Base-by-base conservation (phyloP, 1,140 invertebrate genomes). In the Homarus americanus region DNA sequence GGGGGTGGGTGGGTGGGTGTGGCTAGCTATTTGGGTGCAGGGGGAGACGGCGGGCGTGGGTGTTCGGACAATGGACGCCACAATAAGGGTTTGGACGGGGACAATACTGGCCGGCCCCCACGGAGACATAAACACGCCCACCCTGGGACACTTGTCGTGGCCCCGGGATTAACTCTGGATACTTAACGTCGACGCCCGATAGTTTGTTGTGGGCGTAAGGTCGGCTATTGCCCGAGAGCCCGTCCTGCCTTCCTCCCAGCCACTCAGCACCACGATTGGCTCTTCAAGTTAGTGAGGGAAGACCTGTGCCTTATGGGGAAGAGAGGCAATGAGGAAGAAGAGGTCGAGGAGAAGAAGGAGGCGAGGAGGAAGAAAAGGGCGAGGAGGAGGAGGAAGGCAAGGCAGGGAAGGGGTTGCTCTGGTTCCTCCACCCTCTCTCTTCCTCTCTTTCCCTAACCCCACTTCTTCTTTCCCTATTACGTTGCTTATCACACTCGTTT, bases 181-280 rank as follows among this genome's bases (percentile, higher is more conserved):
- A 87, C 86, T 87, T 87, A 87, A 87, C 86, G 86, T 87, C 86
- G 76, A 24, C 49, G 86, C 76, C 86, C 79, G 86, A 87, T 87
- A 80, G 44, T 87, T 87, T 87, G 86, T 87, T 41, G 75, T n/a
- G 20, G 53, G 44, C 49, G 86, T 85, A 87, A 87, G 86, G 86
- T n/a, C 78, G 53, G 75, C 58, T 79, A 87, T 87, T 32, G 76
- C 38, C 86, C 40, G 53, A 20, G 28, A 40, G 34, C 44, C 86
- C 36, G 20, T 12, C 73, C 86, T 12, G n/a, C 41, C 53, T 12
- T 17, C 17, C 83, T 24, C 36, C 69, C 41, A 24, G 1, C 5
- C 53, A 58, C 20, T 58, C 44, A 32, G 83, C 34, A 20, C 32
- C 58, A 10, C 38, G 69, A 85, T 85, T 85, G 83, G 83, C 83